Conservation (phyloP, 2,797 vertebrate species). For the Bradypodion ventrale region DNA sequence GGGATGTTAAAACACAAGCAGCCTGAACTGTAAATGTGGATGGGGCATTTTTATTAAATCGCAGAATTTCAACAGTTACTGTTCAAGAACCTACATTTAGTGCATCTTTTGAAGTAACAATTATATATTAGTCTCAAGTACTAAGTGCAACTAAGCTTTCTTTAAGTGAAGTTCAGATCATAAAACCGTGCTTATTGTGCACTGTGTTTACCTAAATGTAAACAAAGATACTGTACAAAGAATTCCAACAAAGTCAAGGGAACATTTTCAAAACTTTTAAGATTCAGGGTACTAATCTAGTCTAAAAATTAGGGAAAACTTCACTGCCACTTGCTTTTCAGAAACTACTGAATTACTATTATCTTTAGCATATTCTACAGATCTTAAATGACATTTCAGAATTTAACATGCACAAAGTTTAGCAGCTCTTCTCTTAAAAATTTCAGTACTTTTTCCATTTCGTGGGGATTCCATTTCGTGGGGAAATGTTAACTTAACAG, state of each 20-base stretch:
- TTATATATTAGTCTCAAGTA: not conserved
- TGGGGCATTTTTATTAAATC: not conserved
- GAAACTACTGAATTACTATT: not conserved
- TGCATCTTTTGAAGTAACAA: not conserved
- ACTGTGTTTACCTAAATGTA: not conserved
- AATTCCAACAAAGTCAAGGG: not conserved
- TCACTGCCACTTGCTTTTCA: not conserved
- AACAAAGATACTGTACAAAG: not conserved
- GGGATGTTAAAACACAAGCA: too few species aligned
- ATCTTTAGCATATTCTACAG: not conserved
- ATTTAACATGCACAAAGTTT: not conserved
- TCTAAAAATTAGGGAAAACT: not conserved
- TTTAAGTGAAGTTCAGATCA: not conserved
- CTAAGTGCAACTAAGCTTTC: not conserved
- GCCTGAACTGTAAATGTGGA: too few species aligned
- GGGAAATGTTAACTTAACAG: not conserved
- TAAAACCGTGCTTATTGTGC: not conserved
- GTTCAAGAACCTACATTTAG: not conserved
- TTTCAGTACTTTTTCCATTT: not conserved
- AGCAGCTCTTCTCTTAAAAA: constrained; percentile 19
- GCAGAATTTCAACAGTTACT: not conserved
- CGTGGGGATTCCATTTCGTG: not conserved
- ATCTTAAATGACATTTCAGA: not conserved
- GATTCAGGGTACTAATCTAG: not conserved
- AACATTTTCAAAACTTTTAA: not conserved